Evolutionary conservation across 2,888 invertebrate species (phyloP).

Genomic region (Argyresthia albistria): DNA sequence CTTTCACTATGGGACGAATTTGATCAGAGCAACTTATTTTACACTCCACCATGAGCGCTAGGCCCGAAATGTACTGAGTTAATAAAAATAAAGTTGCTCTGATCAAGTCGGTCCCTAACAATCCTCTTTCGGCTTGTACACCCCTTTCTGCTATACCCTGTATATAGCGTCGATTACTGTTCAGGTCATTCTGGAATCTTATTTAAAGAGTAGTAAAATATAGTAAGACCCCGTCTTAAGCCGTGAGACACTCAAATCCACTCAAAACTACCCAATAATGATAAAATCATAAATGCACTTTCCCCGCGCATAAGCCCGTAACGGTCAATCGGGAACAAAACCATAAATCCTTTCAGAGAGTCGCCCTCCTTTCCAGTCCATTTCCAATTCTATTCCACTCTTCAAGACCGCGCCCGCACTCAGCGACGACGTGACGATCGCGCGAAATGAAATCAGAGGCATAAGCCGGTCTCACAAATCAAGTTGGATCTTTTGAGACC

Average conservation of each 20-base stretch:
- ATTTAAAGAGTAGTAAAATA: not conserved
- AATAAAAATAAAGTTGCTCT: too few species aligned
- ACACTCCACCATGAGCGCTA: too few species aligned
- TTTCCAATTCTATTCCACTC: conserved; percentile 42
- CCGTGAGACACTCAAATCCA: not conserved
- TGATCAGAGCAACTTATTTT: too few species aligned
- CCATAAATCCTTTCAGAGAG: conserved; percentile 17
- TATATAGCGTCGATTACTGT: too few species aligned
- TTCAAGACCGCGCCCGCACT: conserved; percentile 56
- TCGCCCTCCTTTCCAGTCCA: conserved; percentile 55
- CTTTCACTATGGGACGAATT: too few species aligned
- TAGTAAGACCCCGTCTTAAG: not conserved
- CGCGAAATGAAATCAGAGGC: conserved; percentile 62
- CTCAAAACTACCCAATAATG: not conserved
- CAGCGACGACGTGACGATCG: conserved; percentile 60
- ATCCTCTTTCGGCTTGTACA: too few species aligned
- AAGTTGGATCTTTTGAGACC: conserved; percentile 31
- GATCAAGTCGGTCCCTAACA: too few species aligned
- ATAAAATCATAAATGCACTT: not conserved
- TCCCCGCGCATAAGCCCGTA: not conserved
- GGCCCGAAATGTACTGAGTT: too few species aligned
- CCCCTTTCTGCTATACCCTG: too few species aligned
- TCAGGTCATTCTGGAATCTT: too few species aligned
- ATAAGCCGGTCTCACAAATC: conserved; percentile 62
- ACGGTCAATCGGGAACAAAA: not conserved